Percentiles rank a stretch among this genome's conserved stretches.
phyloP scores from a whole-genome alignment of 2,113 vertebrate genomes.

The Chionodraco myersi region DNA sequence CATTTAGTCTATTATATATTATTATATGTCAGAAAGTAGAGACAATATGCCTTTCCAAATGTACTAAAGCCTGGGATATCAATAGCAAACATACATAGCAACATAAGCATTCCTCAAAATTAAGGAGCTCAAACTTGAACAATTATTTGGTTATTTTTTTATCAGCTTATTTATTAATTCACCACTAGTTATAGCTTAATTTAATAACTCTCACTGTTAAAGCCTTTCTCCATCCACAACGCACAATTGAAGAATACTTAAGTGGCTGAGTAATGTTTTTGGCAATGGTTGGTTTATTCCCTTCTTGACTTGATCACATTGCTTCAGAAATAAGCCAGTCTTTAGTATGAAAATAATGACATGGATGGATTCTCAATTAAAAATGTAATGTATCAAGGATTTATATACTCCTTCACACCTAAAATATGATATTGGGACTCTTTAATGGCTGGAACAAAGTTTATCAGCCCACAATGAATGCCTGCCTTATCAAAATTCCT shows the following conservation, averaged over 20 bases:
- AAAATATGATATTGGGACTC: not conserved
- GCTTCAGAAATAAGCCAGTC: not conserved
- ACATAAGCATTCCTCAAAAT: not conserved
- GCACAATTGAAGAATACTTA: not conserved
- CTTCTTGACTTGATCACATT: not conserved
- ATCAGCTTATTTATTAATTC: not conserved
- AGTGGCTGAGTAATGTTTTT: not conserved
- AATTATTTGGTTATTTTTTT: not conserved
- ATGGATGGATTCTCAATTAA: not conserved
- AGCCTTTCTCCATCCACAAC: not conserved
- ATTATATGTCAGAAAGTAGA: not conserved
- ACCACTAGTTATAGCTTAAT: not conserved
- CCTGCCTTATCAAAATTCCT: conserved; percentile 56
- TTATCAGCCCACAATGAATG: conserved; percentile 41
- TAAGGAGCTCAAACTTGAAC: not conserved
- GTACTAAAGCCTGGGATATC: not conserved
- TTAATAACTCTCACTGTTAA: not conserved
- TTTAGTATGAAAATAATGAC: not conserved
- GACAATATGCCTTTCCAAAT: not conserved
- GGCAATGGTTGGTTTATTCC: not conserved
- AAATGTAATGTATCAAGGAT: not conserved
- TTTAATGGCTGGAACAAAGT: conserved; percentile 24
- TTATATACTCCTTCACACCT: conserved; percentile 19
- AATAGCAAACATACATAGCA: not conserved
- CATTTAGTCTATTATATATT: not conserved